These are phyloP conservation scores for Anthoscopus minutus DNA, from an alignment of 2,113 vertebrate species.

Conservation along the genomic window DNA sequence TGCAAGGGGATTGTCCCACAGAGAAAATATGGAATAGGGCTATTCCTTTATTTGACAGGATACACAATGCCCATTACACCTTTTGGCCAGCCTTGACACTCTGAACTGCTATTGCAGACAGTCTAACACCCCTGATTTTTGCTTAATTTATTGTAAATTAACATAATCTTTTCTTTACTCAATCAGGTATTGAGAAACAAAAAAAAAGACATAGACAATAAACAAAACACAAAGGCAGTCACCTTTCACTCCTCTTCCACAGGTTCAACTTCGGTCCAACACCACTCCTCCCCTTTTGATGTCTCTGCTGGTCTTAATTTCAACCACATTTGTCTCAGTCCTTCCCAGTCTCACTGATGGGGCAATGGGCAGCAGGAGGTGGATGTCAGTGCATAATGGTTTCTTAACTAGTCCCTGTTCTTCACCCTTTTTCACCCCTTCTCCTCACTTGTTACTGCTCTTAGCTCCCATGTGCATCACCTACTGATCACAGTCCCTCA, in stretches of 20 bases:
- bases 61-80: background rate
- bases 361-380: background rate
- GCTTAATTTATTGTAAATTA: background rate
- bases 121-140: background rate
- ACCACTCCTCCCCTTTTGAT: background rate
- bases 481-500: background rate
- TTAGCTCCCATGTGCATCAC: background rate
- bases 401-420: background rate
- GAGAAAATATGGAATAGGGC: background rate
- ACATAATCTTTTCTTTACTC: background rate
- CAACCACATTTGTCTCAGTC: background rate
- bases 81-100: background rate
- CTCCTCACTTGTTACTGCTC: background rate
- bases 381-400: accelerated
- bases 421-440: background rate
- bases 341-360: background rate
- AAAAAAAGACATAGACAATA: background rate
- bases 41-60: background rate
- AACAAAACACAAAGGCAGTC: background rate
- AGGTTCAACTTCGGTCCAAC: background rate
- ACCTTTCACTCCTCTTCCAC: background rate
- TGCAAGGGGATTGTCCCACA: background rate
- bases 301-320: background rate
- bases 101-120: background rate
- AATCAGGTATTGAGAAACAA: background rate